These are phyloP conservation scores for Phytoseiulus persimilis DNA, from an alignment of 2,888 invertebrate species.

Conservation along the genomic window DNA sequence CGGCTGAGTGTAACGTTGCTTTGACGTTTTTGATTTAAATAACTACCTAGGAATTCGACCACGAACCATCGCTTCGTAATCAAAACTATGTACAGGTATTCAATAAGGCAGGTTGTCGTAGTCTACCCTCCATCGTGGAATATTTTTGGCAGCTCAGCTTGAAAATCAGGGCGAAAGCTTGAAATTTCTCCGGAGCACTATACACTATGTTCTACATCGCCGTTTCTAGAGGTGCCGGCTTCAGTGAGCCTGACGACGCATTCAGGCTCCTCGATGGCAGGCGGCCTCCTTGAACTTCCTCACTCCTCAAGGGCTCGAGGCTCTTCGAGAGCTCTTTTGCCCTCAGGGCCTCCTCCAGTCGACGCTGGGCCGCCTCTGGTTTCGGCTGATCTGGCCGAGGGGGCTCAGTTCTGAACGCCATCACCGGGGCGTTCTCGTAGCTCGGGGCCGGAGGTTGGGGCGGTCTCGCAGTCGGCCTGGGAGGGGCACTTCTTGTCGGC, in stretches of 20 bases:
- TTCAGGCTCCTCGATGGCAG: slow-evolving; percentile 40
- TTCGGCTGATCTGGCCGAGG: slow-evolving; percentile 29
- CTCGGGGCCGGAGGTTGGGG: slow-evolving; percentile 23
- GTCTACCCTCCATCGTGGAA: neutral
- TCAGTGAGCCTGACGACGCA: slow-evolving; percentile 40
- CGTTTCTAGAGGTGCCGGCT: slow-evolving; percentile 45
- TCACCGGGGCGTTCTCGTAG: slow-evolving; percentile 16
- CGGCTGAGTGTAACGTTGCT: neutral
- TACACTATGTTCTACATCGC: slow-evolving; percentile 47
- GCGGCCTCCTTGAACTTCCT: slow-evolving; percentile 34
- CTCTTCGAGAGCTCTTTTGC: slow-evolving; percentile 17
- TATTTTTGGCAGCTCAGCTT: neutral
- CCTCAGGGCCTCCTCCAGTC: neutral
- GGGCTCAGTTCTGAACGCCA: neutral
- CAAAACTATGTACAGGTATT: neutral
- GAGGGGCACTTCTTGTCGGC: neutral
- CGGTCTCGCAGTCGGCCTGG: slow-evolving; percentile 19
- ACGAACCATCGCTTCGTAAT: neutral
- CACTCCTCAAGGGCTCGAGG: slow-evolving; percentile 20
- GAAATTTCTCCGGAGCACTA: neutral
- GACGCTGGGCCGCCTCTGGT: slow-evolving; percentile 8
- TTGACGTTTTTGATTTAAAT: neutral
- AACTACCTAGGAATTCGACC: neutral
- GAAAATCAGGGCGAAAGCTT: neutral
- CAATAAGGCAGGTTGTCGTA: neutral